phyloP scores from a whole-genome alignment of 2,888 invertebrate genomes.

The Chelonus formosanus region DNA sequence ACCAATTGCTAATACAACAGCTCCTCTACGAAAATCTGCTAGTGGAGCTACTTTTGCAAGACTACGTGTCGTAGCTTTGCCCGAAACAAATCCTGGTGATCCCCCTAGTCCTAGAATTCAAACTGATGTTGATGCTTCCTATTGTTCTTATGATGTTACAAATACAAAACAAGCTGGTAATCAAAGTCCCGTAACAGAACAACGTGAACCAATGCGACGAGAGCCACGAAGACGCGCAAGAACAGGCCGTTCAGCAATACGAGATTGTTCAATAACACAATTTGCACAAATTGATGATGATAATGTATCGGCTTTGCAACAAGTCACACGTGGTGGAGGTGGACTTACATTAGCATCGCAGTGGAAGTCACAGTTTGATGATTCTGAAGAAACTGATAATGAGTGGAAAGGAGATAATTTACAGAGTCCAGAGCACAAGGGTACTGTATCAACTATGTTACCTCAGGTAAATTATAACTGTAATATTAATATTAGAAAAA shows the following conservation, averaged over 20 bases:
- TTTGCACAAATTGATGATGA: slow-evolving; percentile 94
- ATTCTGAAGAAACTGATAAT: slow-evolving; percentile 93
- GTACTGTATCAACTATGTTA: slow-evolving; percentile 50
- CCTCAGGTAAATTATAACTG: slow-evolving; percentile 52
- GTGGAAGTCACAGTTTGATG: slow-evolving; percentile 96
- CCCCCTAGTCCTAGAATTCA: slow-evolving; percentile 69
- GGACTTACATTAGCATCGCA: slow-evolving; percentile 87
- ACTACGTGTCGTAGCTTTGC: slow-evolving; percentile 73
- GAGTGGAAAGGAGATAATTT: slow-evolving; percentile 86
- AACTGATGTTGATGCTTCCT: slow-evolving; percentile 71
- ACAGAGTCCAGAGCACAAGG: slow-evolving; percentile 66
- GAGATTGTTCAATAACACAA: slow-evolving; percentile 87
- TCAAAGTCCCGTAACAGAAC: slow-evolving; percentile 63
- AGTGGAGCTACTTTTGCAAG: slow-evolving; percentile 77
- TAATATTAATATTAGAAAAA: too few species aligned
- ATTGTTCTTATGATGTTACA: slow-evolving; percentile 63
- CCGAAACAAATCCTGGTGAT: slow-evolving; percentile 64
- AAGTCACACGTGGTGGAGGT: slow-evolving; percentile 89
- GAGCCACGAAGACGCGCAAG: slow-evolving; percentile 57
- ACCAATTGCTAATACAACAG: slow-evolving; percentile 47
- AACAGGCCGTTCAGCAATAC: slow-evolving; percentile 66
- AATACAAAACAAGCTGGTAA: slow-evolving; percentile 60
- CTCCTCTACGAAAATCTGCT: slow-evolving; percentile 59
- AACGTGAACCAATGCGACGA: slow-evolving; percentile 60
- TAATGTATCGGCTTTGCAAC: slow-evolving; percentile 87